phyloP scores from a whole-genome alignment of 2,113 vertebrate species.

The Myotis lucifugus region DNA sequence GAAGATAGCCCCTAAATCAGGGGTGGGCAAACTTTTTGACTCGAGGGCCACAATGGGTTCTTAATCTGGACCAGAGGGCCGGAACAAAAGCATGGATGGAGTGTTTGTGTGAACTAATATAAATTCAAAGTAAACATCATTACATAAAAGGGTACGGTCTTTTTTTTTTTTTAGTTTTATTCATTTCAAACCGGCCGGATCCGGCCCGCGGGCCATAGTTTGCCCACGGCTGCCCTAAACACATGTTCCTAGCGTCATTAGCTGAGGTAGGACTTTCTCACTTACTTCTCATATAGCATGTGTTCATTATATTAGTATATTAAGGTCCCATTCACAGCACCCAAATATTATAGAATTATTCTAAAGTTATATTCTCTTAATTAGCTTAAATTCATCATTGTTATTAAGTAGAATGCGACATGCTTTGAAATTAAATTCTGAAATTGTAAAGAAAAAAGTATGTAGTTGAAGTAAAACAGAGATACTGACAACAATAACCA shows the following conservation, averaged over 20 bases:
- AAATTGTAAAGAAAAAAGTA: constrained; percentile 13
- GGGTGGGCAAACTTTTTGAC: too few species aligned
- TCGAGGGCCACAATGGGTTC: too few species aligned
- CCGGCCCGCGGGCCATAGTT: too few species aligned
- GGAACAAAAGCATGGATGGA: too few species aligned
- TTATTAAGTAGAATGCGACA: neutral
- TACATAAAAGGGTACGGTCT: too few species aligned
- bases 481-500: constrained; percentile 12
- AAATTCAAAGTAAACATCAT: too few species aligned
- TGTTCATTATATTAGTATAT: neutral
- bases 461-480: constrained; percentile 32
- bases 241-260: neutral
- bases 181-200: too few species aligned
- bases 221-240: too few species aligned
- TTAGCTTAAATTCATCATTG: constrained; percentile 2
- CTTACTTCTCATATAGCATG: neutral
- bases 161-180: too few species aligned
- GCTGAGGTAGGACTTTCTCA: neutral
- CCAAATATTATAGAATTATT: neutral
- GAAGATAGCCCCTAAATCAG: too few species aligned
- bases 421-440: constrained; percentile 20
- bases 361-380: neutral
- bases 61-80: too few species aligned
- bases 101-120: too few species aligned
- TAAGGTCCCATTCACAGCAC: neutral